Evolutionary conservation across 2,888 invertebrate genomes (phyloP).

Genomic region (Eupeodes latifasciatus): DNA sequence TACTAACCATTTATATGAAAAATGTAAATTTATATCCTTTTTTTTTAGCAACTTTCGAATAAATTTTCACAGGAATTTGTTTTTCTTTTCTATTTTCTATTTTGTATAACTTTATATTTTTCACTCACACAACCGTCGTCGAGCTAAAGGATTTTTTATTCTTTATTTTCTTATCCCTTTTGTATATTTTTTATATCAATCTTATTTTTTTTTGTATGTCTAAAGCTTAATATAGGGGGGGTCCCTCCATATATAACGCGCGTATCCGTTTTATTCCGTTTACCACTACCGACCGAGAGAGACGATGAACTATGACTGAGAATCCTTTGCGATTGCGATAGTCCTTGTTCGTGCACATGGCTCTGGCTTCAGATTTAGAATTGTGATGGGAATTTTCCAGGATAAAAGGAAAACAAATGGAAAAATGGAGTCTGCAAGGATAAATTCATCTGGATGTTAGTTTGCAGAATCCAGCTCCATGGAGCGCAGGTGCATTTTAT

Average conservation of each 20-base stretch:
- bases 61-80: slow-evolving; percentile 31
- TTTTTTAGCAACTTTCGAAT: slow-evolving; percentile 6
- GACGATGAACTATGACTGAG: slow-evolving; percentile 75
- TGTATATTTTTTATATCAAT: slow-evolving; percentile 22
- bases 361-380: background rate
- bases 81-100: slow-evolving; percentile 23
- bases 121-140: slow-evolving; percentile 55
- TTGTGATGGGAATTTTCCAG: slow-evolving; percentile 59
- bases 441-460: slow-evolving; percentile 62
- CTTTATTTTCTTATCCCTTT: slow-evolving; percentile 15
- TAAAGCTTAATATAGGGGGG: slow-evolving; percentile 42
- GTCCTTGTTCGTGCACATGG: slow-evolving; percentile 55
- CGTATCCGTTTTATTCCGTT: slow-evolving; percentile 62
- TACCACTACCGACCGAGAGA: slow-evolving; percentile 74
- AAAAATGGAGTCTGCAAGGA: slow-evolving; percentile 59
- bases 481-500: slow-evolving; percentile 66
- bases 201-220: slow-evolving; percentile 50
- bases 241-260: slow-evolving; percentile 36
- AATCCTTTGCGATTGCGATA: slow-evolving; percentile 56
- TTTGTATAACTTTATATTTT: background rate
- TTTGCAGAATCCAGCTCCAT: slow-evolving; percentile 66
- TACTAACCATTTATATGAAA: slow-evolving; percentile 63
- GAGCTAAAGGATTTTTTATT: slow-evolving; percentile 29
- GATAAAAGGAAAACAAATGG: slow-evolving; percentile 34
- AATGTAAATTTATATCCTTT: slow-evolving; percentile 39